Evolutionary conservation across 2,888 invertebrate species (phyloP).

Genomic region (Nycteola revayana): DNA sequence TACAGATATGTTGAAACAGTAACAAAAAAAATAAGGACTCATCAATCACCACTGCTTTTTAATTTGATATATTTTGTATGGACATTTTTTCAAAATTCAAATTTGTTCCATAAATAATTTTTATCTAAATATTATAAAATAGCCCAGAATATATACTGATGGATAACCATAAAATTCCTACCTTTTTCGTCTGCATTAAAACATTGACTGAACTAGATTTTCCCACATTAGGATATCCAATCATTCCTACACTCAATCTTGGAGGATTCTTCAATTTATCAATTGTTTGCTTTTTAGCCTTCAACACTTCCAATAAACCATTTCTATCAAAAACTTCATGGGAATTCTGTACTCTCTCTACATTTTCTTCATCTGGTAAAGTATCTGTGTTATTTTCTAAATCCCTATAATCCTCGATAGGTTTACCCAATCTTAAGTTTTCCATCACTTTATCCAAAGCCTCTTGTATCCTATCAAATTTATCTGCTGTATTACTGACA

Average conservation of each 20-base stretch:
- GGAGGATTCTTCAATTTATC: constrained; percentile 68
- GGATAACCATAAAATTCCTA: too few relatives aligned
- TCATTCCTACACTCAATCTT: constrained; percentile 93
- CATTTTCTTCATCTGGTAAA: constrained; percentile 16
- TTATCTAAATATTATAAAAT: too few relatives aligned
- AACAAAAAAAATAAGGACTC: too few relatives aligned
- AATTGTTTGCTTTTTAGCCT: constrained; percentile 66
- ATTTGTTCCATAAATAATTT: too few relatives aligned
- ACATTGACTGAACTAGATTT: constrained; percentile 99
- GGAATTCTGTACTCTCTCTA: constrained; percentile 67
- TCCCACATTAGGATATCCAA: constrained; percentile 99
- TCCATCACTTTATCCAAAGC: constrained; percentile 70
- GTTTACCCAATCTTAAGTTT: constrained; percentile 56
- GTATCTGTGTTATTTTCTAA: constrained; percentile 11
- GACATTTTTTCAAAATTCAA: too few relatives aligned
- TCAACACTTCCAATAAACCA: constrained; percentile 87
- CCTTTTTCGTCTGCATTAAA: constrained; percentile 91
- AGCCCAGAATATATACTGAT: too few relatives aligned
- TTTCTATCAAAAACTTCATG: constrained; percentile 84
- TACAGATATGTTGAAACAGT: too few relatives aligned
- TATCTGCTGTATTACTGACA: constrained; percentile 78
- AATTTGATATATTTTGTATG: too few relatives aligned
- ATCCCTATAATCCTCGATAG: constrained; percentile 44
- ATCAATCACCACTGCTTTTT: too few relatives aligned
- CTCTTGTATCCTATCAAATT: constrained; percentile 78